phyloP scores from a whole-genome alignment of 1,140 invertebrate genomes.

The Drosophila burlai region DNA sequence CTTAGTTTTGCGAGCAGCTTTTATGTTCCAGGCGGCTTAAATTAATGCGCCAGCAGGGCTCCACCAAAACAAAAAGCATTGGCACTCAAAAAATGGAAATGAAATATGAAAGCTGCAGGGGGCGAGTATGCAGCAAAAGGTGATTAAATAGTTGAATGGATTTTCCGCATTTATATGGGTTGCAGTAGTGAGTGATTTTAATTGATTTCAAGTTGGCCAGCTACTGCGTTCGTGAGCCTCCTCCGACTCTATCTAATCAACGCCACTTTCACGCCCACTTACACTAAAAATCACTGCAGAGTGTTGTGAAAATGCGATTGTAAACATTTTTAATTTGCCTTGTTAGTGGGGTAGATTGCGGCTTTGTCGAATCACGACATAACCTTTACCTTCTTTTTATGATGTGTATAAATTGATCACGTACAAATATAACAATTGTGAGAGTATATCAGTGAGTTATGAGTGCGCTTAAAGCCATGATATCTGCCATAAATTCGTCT shows the following conservation, averaged over 20 bases:
- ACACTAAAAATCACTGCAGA: constrained; percentile 35
- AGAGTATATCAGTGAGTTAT: constrained; percentile 6
- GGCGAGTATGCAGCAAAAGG: constrained; percentile 34
- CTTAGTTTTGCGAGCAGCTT: constrained; percentile 77
- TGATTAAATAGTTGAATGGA: constrained; percentile 65
- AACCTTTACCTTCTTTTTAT: constrained; percentile 19
- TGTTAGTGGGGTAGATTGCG: constrained; percentile 24
- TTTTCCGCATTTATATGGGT: constrained; percentile 40
- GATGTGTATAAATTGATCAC: background rate
- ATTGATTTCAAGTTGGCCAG: constrained; percentile 47
- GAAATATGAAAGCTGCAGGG: constrained; percentile 31
- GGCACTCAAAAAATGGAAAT: constrained; percentile 35
- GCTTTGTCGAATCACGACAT: constrained; percentile 1
- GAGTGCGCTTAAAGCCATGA: background rate
- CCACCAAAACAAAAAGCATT: constrained; percentile 42
- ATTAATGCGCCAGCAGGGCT: constrained; percentile 68
- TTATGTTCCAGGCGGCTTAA: constrained; percentile 72
- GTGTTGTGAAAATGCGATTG: constrained; percentile 45
- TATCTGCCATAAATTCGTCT: constrained; percentile 1
- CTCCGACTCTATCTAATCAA: constrained; percentile 53
- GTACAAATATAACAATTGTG: background rate
- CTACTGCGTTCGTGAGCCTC: background rate
- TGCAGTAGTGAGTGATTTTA: constrained; percentile 38
- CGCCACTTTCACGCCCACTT: constrained; percentile 56
- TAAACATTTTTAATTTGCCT: constrained; percentile 53